Evolutionary conservation across 1,140 invertebrate genomes (phyloP), one percentile per base, ranked within the genome.

Genomic region (Lysiphlebus fabarum): DNA sequence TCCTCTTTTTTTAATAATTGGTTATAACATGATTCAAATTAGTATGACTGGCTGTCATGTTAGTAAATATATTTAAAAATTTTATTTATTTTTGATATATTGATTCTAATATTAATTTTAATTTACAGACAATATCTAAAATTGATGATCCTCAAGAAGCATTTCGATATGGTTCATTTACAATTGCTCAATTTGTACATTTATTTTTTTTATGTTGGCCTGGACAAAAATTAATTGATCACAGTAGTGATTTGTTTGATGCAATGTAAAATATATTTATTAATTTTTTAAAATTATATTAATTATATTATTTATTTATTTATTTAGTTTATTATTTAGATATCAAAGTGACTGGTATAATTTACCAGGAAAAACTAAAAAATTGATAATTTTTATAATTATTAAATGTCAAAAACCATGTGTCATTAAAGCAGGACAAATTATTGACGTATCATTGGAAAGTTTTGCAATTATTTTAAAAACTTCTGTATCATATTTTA

Each of bases 11-110:
- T 37, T 34, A 2, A 12, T 50, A 5, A 17, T 50, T 5, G 48
- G 48, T 5, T 11, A 37, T n/a, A 37, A 50, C 11, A 37, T 50
- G 48, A 9, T 50, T 2, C 33, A 26, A 9, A 34, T 50, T 1
- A 50, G 48, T 11, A 50, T 50, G 6, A 50, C 48, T 4, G 48
- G 48, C n/a, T 50, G 9, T 37, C 48, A 50, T 7, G 48, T 50
- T 9, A 2, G n/a, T 12, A 45, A 45, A 12, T 1, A 11, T 45
- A n/a, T 12, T 45, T 7, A 7, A 1, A 11, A 7, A 45, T 7
- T 45, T 9, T 11, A 1, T n/a, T n/a, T n/a, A n/a, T n/a, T 12
- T 14, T 45, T 14, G 1, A 1, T 11, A n/a, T 12, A 11, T 7
- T 45, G 6, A 9, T 11, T n/a, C 1, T 26, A 26, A 26, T 2